phyloP scores from a whole-genome alignment of 2,797 vertebrate species.

The Enteromius mattozi region DNA sequence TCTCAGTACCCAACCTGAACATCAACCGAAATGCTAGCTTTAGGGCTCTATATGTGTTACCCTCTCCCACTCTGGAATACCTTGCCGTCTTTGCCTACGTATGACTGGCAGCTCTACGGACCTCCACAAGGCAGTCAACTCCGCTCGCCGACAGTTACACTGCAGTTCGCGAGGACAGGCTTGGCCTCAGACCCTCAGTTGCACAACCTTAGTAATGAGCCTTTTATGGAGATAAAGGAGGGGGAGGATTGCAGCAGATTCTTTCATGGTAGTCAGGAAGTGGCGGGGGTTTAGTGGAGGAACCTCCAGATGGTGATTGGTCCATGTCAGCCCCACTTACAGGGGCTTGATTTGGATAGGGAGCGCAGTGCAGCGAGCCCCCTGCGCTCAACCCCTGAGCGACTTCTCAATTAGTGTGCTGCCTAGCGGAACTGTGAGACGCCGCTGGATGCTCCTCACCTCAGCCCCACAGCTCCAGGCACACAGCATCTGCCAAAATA shows the following conservation, averaged over 20 bases:
- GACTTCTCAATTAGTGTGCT: slow-evolving; percentile 89
- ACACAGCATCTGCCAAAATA: slow-evolving; percentile 59
- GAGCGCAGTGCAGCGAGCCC: slow-evolving; percentile 75
- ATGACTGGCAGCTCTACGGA: slow-evolving; percentile 52
- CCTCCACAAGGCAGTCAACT: slow-evolving; percentile 43
- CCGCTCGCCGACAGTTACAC: slow-evolving; percentile 54
- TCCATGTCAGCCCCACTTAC: slow-evolving; percentile 83
- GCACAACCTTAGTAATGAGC: slow-evolving; percentile 78
- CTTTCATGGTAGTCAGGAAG: slow-evolving; percentile 31
- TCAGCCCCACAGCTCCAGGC: slow-evolving; percentile 53
- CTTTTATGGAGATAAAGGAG: slow-evolving; percentile 82
- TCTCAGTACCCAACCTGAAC: background rate
- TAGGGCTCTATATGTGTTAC: slow-evolving; percentile 36
- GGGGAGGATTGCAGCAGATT: slow-evolving; percentile 70
- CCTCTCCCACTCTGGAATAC: slow-evolving; percentile 38
- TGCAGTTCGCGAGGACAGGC: slow-evolving; percentile 39
- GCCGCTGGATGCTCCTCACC: slow-evolving; percentile 62
- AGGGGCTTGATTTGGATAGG: slow-evolving; percentile 82
- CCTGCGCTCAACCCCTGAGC: slow-evolving; percentile 79
- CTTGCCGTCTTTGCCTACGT: slow-evolving; percentile 14
- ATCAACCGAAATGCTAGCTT: slow-evolving; percentile 29
- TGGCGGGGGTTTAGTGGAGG: slow-evolving; percentile 50
- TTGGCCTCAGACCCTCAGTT: slow-evolving; percentile 62
- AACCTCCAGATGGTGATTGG: slow-evolving; percentile 81
- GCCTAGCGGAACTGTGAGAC: slow-evolving; percentile 83